Evolutionary conservation across 2,888 invertebrate genomes (phyloP), one percentile per base, ranked within the genome.

Genomic region (Mechanitis mazaeus): DNA sequence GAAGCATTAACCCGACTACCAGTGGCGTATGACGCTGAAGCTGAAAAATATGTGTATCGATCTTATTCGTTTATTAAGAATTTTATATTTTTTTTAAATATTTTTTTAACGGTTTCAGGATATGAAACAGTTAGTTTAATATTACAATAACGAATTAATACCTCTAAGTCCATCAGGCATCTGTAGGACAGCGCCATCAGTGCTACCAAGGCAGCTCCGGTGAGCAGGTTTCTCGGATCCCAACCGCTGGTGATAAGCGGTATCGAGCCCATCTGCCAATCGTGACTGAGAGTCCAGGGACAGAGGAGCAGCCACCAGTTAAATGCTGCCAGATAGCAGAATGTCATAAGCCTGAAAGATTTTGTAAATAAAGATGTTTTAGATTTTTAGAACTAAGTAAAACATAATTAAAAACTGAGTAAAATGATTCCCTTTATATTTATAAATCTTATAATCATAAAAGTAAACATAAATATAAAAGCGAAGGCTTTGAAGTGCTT

Each of bases 221-320:
- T 94, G 63, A 94, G 91, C 62, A 95, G 76, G 82, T 96, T 96
- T 71, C 96, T 88, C 1, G 91, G 88, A 78, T 96, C 96, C 95
- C 85, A 84, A 6, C 76, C 81, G 56, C 82, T 85, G 57, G 94
- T 93, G 69, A 97, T 91, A 64, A 96, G 88, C 33, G 96, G 95
- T 65, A 97, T 93, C 12, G 95, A 96, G 5, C 95, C 95, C 94
- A 96, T 95, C 87, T 96, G 96, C 96, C 96, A 97, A 83, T 97
- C 97, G 78, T 96, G 96, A 71, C 95, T 95, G 55, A 96, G 90
- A 1, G 92, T 92, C 74, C 93, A 92, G 0, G 96, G 96, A 69
- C 94, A 95, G 59, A 96, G 85, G n/a, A 96, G 87, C 66, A 97
- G 84, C 95, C 95, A 95, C 91, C 94, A 93, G 89, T 96, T 96